These are phyloP conservation scores for Megastigmus dorsalis DNA, from an alignment of 2,888 invertebrate genomes.

Conservation along the genomic window DNA sequence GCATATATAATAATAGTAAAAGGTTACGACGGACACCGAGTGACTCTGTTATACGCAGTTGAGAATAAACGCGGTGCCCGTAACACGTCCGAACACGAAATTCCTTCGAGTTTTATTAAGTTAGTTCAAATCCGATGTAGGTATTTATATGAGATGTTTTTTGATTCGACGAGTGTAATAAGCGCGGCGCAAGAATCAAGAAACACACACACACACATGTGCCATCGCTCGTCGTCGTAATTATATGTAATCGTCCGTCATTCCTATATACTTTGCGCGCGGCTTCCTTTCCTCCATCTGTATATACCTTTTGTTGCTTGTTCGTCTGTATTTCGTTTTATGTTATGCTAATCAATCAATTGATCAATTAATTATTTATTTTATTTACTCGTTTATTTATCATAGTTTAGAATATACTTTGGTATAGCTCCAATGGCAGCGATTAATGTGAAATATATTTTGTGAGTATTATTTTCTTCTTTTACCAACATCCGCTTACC, in stretches of 20 bases:
- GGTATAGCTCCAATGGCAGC: conserved; percentile 70
- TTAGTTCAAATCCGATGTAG: background rate
- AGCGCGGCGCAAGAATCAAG: conserved; percentile 52
- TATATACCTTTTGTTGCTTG: background rate
- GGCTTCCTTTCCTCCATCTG: background rate
- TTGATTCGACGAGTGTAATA: conserved; percentile 63
- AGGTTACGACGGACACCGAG: background rate
- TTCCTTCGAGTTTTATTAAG: conserved; percentile 31
- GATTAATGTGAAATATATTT: conserved; percentile 69
- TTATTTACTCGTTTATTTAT: conserved; percentile 60
- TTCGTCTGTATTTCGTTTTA: conserved; percentile 38
- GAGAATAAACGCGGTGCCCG: conserved; percentile 1
- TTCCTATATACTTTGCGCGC: no score
- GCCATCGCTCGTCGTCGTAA: no score
- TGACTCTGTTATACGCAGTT: background rate
- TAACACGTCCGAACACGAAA: conserved; percentile 38
- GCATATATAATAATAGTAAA: background rate
- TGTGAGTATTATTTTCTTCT: conserved; percentile 49
- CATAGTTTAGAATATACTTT: conserved; percentile 72
- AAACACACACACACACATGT: no score
- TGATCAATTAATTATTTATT: conserved; percentile 40
- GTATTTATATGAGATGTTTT: conserved; percentile 21
- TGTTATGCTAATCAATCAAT: conserved; percentile 55
- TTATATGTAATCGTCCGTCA: conserved; percentile 20
- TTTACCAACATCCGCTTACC: conserved; percentile 22